Base-by-base conservation (phyloP, 2,113 vertebrate genomes). In the Notothenia rossii region DNA sequence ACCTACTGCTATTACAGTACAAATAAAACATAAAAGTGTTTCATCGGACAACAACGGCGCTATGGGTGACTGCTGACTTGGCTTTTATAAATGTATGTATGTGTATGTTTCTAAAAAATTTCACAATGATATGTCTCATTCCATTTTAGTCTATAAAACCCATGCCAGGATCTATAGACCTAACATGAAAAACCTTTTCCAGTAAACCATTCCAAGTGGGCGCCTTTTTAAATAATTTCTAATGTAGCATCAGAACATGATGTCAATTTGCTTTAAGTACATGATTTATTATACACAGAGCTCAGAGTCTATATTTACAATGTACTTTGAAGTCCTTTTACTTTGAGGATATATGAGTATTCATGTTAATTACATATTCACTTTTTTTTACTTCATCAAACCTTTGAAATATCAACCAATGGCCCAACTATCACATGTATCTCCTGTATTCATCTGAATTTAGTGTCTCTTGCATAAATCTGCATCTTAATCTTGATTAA, bases 121-220 rank as follows among this genome's bases (percentile, higher is more conserved):
- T 33, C 1, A 72, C 45, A 49, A 40, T 8, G 7, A 40, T 40
- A 40, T 40, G 36, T 20, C 9, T 40, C 56, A 69, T 75, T 85
- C 72, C 4, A 13, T 77, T 7, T 7, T 40, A 7, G 36, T 40
- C 73, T 58, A 12, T 64, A 46, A 45, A 13, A 67, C 75, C 51
- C 22, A 61, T 67, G 14, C 33, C 73, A 61, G 46, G n/a, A n/a
- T 62, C 50, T 45, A 76, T 11, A 48, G 43, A 81, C 40, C 50
- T 7, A 50, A 80, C 25, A 72, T 51, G 18, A 53, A n/a, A 12
- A 14, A 25, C 12, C 45, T 29, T 66, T 72, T 64, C n/a, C 9
- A 61, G 22, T 53, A 64, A 75, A 22, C 13, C 15, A 55, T 36
- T 46, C 54, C 51, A 13, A 6, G 14, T 11, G 10, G 5, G 55